These are phyloP conservation scores for Parambassis ranga DNA, from an alignment of 2,797 vertebrate genomes.

Conservation along the genomic window DNA sequence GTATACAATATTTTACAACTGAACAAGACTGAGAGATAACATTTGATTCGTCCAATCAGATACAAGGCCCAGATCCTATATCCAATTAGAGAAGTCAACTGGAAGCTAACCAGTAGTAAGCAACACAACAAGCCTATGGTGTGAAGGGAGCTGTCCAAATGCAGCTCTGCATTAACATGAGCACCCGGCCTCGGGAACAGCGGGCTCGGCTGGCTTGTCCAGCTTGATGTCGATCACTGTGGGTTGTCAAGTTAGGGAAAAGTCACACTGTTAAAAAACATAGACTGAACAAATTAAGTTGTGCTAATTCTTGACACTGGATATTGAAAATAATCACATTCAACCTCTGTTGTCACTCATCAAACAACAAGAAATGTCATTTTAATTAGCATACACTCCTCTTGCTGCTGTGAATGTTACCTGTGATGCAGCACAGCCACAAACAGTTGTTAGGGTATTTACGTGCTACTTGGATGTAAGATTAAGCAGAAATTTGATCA, in stretches of 20 bases:
- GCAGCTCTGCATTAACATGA: constrained; percentile 89
- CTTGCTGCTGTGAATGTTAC: too few species aligned
- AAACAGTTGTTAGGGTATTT: too few species aligned
- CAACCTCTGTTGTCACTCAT: too few species aligned
- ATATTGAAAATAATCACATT: too few species aligned
- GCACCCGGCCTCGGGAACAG: constrained; percentile 87
- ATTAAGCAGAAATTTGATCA: too few species aligned
- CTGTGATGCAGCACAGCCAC: too few species aligned
- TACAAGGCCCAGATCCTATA: constrained; percentile 79
- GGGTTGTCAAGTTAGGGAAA: constrained; percentile 59
- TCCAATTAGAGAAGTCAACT: constrained; percentile 85
- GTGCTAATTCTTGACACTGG: too few species aligned
- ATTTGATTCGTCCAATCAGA: constrained; percentile 82
- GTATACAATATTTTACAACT: constrained; percentile 94
- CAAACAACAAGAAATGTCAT: too few species aligned
- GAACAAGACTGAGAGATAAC: constrained; percentile 82
- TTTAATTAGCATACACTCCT: too few species aligned
- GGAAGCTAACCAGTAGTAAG: constrained; percentile 94
- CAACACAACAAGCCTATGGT: constrained; percentile 92
- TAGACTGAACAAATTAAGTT: too few species aligned
- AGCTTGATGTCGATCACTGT: constrained; percentile 94
- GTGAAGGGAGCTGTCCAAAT: constrained; percentile 80
- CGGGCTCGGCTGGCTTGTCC: constrained; percentile 88
- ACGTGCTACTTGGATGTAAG: too few species aligned
- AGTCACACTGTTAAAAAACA: neutral